phyloP scores from a whole-genome alignment of 2,113 vertebrate species.

The Hippocampus abdominalis region DNA sequence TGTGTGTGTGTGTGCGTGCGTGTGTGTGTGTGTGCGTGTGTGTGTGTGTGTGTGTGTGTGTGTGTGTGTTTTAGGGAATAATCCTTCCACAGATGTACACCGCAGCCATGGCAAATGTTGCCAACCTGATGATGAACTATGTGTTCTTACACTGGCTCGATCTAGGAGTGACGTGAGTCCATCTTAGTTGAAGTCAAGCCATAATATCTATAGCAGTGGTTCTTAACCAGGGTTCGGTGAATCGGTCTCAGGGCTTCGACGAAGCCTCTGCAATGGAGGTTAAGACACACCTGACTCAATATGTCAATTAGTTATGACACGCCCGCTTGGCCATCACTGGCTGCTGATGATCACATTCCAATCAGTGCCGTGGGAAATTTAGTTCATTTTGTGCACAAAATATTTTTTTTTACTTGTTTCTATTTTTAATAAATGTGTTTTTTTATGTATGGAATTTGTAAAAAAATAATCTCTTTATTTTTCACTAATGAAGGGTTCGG shows the following conservation, averaged over 20 bases:
- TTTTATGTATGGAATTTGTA: too few species aligned
- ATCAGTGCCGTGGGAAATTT: too few species aligned
- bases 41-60: slow-evolving; percentile 22
- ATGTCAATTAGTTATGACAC: too few species aligned
- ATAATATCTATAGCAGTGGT: neutral
- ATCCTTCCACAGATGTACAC: slow-evolving; percentile 82
- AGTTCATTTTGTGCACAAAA: too few species aligned
- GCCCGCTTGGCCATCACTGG: too few species aligned
- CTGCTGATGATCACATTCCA: too few species aligned
- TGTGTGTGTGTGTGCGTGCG: slow-evolving; percentile 8
- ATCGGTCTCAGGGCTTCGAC: too few species aligned
- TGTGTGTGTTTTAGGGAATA: slow-evolving; percentile 73
- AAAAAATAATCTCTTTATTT: too few species aligned
- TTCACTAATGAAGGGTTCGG: too few species aligned
- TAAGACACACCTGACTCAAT: too few species aligned
- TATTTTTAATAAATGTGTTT: neutral
- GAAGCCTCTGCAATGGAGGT: too few species aligned
- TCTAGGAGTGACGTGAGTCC: slow-evolving; percentile 83
- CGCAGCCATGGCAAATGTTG: slow-evolving; percentile 76
- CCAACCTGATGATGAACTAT: slow-evolving; percentile 80
- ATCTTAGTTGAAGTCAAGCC: neutral
- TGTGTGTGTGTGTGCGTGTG: neutral
- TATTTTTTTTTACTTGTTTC: neutral
- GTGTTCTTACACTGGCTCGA: slow-evolving; percentile 78
- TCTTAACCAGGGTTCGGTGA: too few species aligned